phyloP scores from a whole-genome alignment of 2,797 vertebrate genomes.

The Helarctos malayanus region DNA sequence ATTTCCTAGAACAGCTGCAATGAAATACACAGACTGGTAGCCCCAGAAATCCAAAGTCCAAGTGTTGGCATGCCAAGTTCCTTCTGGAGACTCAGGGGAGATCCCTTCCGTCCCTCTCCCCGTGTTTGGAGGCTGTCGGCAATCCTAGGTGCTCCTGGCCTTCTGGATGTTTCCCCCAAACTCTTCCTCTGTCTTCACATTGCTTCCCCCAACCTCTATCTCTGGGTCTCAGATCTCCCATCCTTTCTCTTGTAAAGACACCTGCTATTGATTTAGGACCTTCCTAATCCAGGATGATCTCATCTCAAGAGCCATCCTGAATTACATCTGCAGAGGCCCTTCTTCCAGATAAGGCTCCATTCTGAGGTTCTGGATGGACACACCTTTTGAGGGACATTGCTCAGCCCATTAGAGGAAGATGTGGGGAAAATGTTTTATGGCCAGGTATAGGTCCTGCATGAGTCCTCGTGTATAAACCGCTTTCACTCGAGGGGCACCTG shows the following conservation, averaged over 20 bases:
- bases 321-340: background rate
- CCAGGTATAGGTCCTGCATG: background rate
- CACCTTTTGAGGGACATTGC: background rate
- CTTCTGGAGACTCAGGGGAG: background rate
- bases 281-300: background rate
- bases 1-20: background rate
- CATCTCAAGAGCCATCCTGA: background rate
- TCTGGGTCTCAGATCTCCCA: background rate
- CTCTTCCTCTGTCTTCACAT: background rate
- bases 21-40: background rate
- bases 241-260: background rate
- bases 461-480: background rate
- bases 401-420: background rate
- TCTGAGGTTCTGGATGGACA: background rate
- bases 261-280: background rate
- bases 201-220: background rate
- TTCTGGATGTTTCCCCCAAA: background rate
- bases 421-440: background rate
- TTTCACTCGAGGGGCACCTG: background rate
- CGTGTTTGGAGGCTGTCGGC: background rate
- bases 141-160: background rate
- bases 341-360: background rate
- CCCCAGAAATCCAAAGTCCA: background rate
- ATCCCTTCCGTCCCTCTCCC: background rate
- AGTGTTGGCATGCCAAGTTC: background rate